A percentile compares a stretch with the other conserved stretches of the same genome.
Conservation (phyloP, 2,797 vertebrate species). For the Parauchenoglanis punctatus region DNA sequence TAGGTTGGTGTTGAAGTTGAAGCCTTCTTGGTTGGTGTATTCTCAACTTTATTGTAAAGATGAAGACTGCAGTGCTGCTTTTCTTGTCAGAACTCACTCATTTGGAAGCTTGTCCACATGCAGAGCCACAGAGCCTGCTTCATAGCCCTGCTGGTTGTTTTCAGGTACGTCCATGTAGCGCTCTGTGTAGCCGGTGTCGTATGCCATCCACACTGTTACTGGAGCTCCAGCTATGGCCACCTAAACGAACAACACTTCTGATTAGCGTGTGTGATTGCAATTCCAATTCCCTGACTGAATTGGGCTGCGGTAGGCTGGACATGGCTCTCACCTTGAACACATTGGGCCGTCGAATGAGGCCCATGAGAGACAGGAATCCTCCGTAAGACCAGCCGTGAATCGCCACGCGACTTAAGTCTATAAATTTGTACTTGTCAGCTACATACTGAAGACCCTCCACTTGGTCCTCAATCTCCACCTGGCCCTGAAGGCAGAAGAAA, state of each 20-base stretch:
- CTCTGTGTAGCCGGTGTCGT: conserved; percentile 95
- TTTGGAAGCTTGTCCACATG: conserved; percentile 97
- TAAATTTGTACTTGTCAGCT: conserved; percentile 92
- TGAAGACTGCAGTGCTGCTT: neutral
- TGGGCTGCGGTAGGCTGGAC: neutral
- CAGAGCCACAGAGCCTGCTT: conserved; percentile 93
- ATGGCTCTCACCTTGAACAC: conserved; percentile 86
- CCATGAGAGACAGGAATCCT: conserved; percentile 97
- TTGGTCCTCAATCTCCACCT: conserved; percentile 98
- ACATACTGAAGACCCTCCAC: conserved; percentile 95
- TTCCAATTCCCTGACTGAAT: neutral
- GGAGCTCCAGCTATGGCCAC: conserved; percentile 94
- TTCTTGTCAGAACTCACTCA: conserved; percentile 80
- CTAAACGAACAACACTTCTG: conserved; percentile 66
- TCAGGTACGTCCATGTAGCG: conserved; percentile 97
- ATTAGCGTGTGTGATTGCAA: neutral
- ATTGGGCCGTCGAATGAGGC: conserved; percentile 91
- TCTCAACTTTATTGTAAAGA: neutral
- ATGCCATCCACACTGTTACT: conserved; percentile 98
- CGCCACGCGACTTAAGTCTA: conserved; percentile 91
- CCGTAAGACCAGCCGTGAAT: conserved; percentile 98
- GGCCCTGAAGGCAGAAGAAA: conserved; percentile 75
- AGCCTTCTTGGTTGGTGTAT: neutral
- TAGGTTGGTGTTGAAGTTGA: neutral
- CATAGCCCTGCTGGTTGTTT: conserved; percentile 95